phyloP scores from a whole-genome alignment of 2,797 vertebrate genomes.

The Anolis apletophallus region DNA sequence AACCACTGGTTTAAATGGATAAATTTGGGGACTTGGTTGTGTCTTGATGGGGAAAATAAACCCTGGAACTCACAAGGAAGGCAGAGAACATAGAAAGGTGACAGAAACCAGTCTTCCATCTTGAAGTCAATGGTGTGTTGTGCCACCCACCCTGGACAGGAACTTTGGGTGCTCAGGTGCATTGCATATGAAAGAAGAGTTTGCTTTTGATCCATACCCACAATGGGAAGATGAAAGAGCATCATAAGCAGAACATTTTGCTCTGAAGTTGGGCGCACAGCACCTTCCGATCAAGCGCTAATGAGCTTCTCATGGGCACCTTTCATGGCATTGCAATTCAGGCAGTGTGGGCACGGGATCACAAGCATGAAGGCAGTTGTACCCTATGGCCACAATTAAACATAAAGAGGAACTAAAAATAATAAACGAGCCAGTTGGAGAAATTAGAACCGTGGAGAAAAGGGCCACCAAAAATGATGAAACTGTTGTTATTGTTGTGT shows the following conservation, averaged over 20 bases:
- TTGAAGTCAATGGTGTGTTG: not conserved
- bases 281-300: conserved; percentile 7
- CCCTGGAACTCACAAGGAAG: not conserved
- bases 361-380: not conserved
- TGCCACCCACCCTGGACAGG: too few relatives aligned
- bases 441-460: not conserved
- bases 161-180: not conserved
- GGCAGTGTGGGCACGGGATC: not conserved
- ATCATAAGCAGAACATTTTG: not conserved
- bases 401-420: not conserved
- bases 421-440: not conserved
- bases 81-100: not conserved
- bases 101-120: not conserved
- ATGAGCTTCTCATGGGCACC: not conserved
- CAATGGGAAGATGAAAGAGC: not conserved
- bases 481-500: not conserved
- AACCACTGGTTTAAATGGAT: not conserved
- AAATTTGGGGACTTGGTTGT: not conserved
- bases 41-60: not conserved
- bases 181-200: not conserved
- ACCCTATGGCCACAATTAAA: not conserved
- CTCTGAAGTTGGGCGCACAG: not conserved
- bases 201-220: not conserved
- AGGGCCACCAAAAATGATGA: not conserved
- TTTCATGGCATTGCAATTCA: not conserved